These are phyloP conservation scores for Pteruthius melanotis DNA, from an alignment of 2,113 vertebrate species.

Conservation along the genomic window DNA sequence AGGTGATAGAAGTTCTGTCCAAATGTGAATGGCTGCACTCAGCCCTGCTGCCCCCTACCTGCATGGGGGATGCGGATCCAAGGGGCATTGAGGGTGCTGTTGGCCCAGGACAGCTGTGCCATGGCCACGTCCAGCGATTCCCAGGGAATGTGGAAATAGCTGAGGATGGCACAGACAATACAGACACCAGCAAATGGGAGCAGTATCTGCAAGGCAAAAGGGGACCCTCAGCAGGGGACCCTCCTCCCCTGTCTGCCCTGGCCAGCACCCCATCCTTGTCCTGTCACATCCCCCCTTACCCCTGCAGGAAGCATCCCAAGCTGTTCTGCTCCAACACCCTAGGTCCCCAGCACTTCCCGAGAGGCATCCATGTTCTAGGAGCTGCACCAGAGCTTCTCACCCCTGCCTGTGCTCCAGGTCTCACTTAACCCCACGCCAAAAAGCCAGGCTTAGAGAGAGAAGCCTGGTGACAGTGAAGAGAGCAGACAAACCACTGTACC, in stretches of 20 bases:
- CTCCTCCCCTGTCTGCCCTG: not conserved
- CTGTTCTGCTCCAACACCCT: not conserved
- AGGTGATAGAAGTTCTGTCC: not conserved
- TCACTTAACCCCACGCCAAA: not conserved
- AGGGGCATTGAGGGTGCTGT: slow-evolving; percentile 21
- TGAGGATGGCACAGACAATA: slow-evolving; percentile 66
- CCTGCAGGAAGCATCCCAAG: not conserved
- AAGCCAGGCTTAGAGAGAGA: not conserved
- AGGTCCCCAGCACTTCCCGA: fast-evolving
- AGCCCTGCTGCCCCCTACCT: slow-evolving; percentile 54
- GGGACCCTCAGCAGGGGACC: not conserved
- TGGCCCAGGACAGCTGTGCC: slow-evolving; percentile 8
- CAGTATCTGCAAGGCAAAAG: slow-evolving; percentile 70
- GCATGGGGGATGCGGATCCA: slow-evolving; percentile 79
- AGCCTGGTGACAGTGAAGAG: not conserved
- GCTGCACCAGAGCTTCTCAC: not conserved
- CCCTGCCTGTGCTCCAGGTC: not conserved
- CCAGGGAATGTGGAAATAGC: not conserved
- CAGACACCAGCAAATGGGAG: slow-evolving; percentile 73
- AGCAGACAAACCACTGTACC: slow-evolving; percentile 50
- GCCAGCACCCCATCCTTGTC: not conserved
- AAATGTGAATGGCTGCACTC: not conserved
- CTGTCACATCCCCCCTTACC: not conserved
- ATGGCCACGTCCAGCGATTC: not conserved
- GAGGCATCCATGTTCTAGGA: not conserved